Evolutionary conservation across 2,797 vertebrate species (phyloP).

Genomic region (Macrochelys suwanniensis): DNA sequence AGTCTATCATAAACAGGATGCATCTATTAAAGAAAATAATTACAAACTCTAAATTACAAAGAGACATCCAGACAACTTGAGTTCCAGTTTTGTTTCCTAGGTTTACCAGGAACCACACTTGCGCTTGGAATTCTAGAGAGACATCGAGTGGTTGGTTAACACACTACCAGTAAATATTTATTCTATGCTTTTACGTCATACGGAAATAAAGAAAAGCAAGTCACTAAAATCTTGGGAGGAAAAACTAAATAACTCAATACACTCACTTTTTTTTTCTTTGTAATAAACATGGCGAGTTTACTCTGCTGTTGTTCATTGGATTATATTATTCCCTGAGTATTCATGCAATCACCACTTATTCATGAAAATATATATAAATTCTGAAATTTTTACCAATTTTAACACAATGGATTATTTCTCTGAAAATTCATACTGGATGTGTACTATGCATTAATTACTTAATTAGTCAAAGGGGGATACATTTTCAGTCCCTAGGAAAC

Average conservation of each 20-base stretch:
- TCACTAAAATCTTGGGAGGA: not conserved
- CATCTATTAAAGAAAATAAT: not conserved
- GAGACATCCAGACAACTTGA: not conserved
- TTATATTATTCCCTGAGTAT: not conserved
- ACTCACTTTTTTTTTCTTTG: not conserved
- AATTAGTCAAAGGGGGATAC: constrained; percentile 49
- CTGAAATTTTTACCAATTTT: not conserved
- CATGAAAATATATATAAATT: constrained; percentile 45
- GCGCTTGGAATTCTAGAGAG: not conserved
- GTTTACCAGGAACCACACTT: constrained; percentile 26
- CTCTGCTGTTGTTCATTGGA: not conserved
- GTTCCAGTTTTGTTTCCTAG: not conserved
- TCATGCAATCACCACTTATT: not conserved
- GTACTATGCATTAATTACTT: constrained; percentile 60
- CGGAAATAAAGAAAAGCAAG: constrained; percentile 5
- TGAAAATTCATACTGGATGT: constrained; percentile 47
- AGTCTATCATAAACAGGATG: accelerated
- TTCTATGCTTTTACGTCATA: not conserved
- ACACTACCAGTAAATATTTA: not conserved
- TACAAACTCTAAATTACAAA: accelerated
- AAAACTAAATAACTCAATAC: not conserved
- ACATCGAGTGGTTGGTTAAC: not conserved
- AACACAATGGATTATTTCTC: constrained; percentile 35
- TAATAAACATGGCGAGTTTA: not conserved
- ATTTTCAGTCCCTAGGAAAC: constrained; percentile 22